Conservation (phyloP, 2,113 vertebrate species). For the Amphilophus citrinellus region DNA sequence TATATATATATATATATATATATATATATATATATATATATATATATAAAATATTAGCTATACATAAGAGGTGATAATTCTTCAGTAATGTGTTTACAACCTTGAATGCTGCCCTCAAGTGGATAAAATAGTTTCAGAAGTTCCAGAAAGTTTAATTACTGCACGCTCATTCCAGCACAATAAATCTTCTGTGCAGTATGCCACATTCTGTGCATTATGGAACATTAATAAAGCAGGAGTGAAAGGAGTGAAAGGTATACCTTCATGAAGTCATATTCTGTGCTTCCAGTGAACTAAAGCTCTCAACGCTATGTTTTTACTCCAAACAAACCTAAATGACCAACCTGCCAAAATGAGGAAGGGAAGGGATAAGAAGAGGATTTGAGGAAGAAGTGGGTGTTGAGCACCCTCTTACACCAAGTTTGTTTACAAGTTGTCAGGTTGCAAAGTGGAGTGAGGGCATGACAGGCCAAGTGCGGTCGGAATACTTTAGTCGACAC, state of each 20-base stretch:
- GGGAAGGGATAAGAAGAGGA: conserved; percentile 38
- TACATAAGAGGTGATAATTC: too few species aligned
- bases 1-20: too few species aligned
- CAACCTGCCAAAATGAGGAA: conserved; percentile 44
- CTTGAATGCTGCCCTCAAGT: not conserved
- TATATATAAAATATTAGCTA: not conserved
- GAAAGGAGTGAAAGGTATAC: conserved; percentile 42
- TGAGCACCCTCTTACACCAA: conserved; percentile 52
- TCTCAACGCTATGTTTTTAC: conserved; percentile 59
- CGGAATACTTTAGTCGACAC: not conserved
- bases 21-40: too few species aligned
- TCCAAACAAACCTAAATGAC: conserved; percentile 65
- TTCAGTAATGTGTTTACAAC: not conserved
- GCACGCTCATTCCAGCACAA: conserved; percentile 17
- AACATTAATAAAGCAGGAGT: conserved; percentile 16
- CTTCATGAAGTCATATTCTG: conserved; percentile 47
- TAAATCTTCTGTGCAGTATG: conserved; percentile 20
- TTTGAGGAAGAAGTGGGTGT: conserved; percentile 51
- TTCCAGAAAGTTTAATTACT: not conserved
- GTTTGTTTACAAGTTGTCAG: conserved; percentile 64
- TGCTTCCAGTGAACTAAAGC: conserved; percentile 45
- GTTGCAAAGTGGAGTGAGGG: conserved; percentile 36
- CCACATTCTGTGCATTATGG: conserved; percentile 11
- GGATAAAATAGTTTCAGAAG: not conserved
- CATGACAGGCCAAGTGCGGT: not conserved